Evolutionary conservation across 1,140 invertebrate genomes (phyloP).

Genomic region (Meloidogyne hapla): DNA sequence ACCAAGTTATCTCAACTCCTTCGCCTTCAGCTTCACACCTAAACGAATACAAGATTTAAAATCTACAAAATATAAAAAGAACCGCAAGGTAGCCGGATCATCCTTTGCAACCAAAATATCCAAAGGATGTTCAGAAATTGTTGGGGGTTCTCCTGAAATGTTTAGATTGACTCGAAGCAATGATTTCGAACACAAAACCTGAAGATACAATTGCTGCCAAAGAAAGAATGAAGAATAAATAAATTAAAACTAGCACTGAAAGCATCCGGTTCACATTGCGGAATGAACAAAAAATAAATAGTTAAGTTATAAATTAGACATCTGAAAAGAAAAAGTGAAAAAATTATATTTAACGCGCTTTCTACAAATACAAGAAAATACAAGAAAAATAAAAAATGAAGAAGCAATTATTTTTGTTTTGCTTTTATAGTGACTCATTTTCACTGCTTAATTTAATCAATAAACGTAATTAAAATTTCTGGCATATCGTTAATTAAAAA

Average conservation of each 20-base stretch:
- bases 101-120: conserved; percentile 48
- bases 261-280: background rate
- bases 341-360: background rate
- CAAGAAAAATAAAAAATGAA: too few species aligned
- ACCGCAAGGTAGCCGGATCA: conserved; percentile 45
- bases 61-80: background rate
- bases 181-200: background rate
- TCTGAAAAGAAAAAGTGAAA: background rate
- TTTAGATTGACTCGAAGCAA: background rate
- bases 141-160: conserved; percentile 31
- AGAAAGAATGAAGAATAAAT: background rate
- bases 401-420: too few species aligned
- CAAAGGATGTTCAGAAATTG: conserved; percentile 48
- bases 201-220: background rate
- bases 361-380: too few species aligned
- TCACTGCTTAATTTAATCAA: too few species aligned
- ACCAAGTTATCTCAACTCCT: conserved; percentile 50
- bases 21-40: conserved; percentile 36
- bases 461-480: too few species aligned
- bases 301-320: background rate
- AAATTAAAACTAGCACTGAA: background rate
- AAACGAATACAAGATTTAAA: background rate
- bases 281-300: background rate
- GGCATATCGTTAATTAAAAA: too few species aligned
- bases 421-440: too few species aligned